A percentile compares a stretch with the other conserved stretches of the same genome.
These are phyloP conservation scores for Empis livida DNA, from an alignment of 2,888 invertebrate species.

Conservation along the genomic window DNA sequence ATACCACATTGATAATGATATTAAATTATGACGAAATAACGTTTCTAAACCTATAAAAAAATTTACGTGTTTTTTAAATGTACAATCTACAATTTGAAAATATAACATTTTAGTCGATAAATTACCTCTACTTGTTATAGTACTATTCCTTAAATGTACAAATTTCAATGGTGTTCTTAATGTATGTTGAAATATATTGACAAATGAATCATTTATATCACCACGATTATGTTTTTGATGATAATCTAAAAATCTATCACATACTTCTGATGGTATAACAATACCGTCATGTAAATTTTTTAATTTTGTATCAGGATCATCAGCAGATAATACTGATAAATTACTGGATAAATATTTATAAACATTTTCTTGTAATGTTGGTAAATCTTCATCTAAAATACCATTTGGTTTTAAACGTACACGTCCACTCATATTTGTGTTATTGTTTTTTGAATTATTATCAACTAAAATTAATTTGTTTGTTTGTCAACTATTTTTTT, in stretches of 20 bases:
- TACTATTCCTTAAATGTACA: slow-evolving; percentile 56
- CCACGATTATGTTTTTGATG: slow-evolving; percentile 36
- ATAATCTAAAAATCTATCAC: slow-evolving; percentile 42
- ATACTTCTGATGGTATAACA: slow-evolving; percentile 54
- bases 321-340: slow-evolving; percentile 28
- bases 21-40: slow-evolving; percentile 58
- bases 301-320: slow-evolving; percentile 20
- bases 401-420: slow-evolving; percentile 36
- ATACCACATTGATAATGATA: slow-evolving; percentile 61
- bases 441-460: neutral
- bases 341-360: slow-evolving; percentile 33
- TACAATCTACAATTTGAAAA: no score
- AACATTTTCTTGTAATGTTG: slow-evolving; percentile 32
- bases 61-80: no score
- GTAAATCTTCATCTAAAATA: slow-evolving; percentile 33
- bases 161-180: slow-evolving; percentile 51
- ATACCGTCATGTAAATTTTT: slow-evolving; percentile 42
- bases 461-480: neutral
- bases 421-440: slow-evolving; percentile 30
- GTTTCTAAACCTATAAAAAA: slow-evolving; percentile 39
- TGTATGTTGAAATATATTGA: slow-evolving; percentile 57
- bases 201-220: slow-evolving; percentile 51
- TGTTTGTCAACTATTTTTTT: no score
- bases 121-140: slow-evolving; percentile 53
- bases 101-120: neutral